phyloP scores from a whole-genome alignment of 2,888 invertebrate species.

The Ochropleura leucogaster region DNA sequence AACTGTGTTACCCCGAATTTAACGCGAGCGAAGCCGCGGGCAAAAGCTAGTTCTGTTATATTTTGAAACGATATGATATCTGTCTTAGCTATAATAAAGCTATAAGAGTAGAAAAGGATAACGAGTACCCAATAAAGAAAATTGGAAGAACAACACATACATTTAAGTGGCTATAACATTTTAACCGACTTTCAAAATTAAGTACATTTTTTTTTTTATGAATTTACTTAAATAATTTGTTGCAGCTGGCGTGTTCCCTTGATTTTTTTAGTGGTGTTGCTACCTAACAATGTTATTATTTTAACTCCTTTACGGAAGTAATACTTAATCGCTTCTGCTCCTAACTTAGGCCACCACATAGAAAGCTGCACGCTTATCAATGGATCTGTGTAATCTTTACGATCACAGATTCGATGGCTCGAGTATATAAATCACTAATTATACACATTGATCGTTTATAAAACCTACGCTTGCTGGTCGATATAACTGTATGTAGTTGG shows the following conservation, averaged over 20 bases:
- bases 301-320: neutral
- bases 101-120: neutral
- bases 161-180: too few relatives aligned
- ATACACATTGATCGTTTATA: conserved; percentile 41
- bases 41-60: too few relatives aligned
- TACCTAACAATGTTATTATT: neutral
- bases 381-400: conserved; percentile 57
- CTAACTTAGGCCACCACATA: neutral
- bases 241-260: too few relatives aligned
- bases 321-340: conserved; percentile 27
- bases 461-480: conserved; percentile 43
- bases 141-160: neutral
- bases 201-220: too few relatives aligned
- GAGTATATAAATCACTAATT: conserved; percentile 62
- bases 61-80: neutral
- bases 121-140: neutral
- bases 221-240: too few relatives aligned
- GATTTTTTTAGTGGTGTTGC: neutral
- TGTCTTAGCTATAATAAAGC: neutral
- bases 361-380: conserved; percentile 54
- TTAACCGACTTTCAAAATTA: too few relatives aligned
- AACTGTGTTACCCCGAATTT: too few relatives aligned
- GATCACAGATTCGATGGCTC: conserved; percentile 49
- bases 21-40: too few relatives aligned
- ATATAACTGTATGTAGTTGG: conserved; percentile 11